These are phyloP conservation scores for Caenorhabditis panamensis DNA, from an alignment of 2,888 invertebrate species.

Conservation along the genomic window DNA sequence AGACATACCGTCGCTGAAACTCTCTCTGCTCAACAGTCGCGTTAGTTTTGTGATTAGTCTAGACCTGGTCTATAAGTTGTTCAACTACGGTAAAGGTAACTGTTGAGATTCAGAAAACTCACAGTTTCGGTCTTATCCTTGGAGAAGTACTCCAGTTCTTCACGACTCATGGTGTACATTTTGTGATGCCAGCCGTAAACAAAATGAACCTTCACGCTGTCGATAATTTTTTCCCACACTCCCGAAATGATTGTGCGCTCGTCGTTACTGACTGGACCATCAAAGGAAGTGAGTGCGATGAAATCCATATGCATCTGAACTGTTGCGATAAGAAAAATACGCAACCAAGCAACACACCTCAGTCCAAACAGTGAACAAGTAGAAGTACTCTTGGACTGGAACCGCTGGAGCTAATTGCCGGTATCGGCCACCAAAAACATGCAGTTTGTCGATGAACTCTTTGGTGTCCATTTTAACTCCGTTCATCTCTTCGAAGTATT, in stretches of 20 bases:
- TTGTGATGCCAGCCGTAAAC: conserved; percentile 50
- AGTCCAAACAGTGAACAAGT: conserved; percentile 32
- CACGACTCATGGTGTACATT: conserved; percentile 39
- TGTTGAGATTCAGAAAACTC: not conserved
- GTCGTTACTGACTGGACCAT: conserved; percentile 38
- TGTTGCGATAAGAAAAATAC: not conserved
- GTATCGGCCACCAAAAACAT: conserved; percentile 42
- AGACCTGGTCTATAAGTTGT: conserved; percentile 36
- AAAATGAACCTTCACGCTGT: conserved; percentile 38
- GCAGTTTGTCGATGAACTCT: conserved; percentile 20
- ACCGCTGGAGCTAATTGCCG: conserved; percentile 31
- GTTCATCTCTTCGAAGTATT: conserved; percentile 25
- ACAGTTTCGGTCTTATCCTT: conserved; percentile 16
- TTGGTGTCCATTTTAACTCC: not conserved
- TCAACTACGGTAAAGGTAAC: no score
- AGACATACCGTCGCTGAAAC: conserved; percentile 47
- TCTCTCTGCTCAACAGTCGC: conserved; percentile 50
- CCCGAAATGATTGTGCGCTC: conserved; percentile 13
- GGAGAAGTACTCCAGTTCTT: conserved; percentile 34
- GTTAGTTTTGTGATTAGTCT: conserved; percentile 45
- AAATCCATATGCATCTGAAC: conserved; percentile 62
- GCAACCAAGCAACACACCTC: conserved; percentile 12
- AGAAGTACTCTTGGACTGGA: conserved; percentile 30
- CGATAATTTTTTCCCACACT: conserved; percentile 43
- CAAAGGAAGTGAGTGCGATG: conserved; percentile 36